Percentiles rank a stretch among this genome's conserved stretches.
These are phyloP conservation scores for Sylvia borin DNA, from an alignment of 2,797 vertebrate genomes.

Conservation along the genomic window DNA sequence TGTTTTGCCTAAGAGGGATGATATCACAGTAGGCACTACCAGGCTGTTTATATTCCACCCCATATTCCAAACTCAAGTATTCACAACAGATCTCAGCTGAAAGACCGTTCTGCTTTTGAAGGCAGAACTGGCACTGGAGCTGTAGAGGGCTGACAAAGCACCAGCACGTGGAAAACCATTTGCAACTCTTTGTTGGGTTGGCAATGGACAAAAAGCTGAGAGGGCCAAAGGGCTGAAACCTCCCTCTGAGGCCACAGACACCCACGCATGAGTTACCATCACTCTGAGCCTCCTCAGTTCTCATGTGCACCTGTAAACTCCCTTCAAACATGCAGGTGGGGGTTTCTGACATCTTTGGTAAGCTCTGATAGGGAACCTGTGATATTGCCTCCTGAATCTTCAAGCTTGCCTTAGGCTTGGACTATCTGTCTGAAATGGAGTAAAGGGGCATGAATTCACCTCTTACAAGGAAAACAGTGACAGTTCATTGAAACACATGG, in stretches of 20 bases:
- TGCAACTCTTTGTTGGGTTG: neutral
- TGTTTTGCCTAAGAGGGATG: neutral
- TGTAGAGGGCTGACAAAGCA: neutral
- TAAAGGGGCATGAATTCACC: neutral
- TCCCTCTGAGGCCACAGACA: neutral
- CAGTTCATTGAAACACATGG: neutral
- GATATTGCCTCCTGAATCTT: neutral
- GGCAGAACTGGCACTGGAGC: neutral
- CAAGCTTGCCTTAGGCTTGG: neutral
- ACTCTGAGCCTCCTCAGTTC: neutral
- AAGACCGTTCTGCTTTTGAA: neutral
- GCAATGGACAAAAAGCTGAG: neutral
- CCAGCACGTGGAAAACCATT: neutral
- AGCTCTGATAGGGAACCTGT: fast-evolving
- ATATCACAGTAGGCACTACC: neutral
- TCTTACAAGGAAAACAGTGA: neutral
- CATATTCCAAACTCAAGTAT: neutral
- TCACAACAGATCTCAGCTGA: neutral
- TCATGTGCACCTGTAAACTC: neutral
- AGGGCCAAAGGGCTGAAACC: neutral
- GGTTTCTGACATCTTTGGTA: neutral
- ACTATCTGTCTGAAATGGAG: neutral
- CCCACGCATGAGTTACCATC: neutral
- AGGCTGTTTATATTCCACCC: neutral
- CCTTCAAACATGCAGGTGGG: neutral